phyloP scores from a whole-genome alignment of 2,113 vertebrate genomes.

The Cyanoliseus patagonus region DNA sequence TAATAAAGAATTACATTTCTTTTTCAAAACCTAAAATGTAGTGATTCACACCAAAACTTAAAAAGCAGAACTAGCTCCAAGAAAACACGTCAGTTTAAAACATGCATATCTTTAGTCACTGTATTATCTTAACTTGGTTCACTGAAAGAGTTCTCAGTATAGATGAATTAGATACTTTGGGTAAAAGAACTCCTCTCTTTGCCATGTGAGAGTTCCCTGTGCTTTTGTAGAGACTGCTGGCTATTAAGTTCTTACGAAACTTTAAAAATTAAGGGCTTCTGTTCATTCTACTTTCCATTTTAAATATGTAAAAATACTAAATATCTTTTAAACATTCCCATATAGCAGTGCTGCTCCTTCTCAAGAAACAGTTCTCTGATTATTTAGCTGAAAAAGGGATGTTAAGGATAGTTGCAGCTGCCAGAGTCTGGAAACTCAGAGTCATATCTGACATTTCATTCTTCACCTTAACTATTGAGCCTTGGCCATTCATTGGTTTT shows the following conservation, averaged over 20 bases:
- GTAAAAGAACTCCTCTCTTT: background rate
- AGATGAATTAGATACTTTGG: background rate
- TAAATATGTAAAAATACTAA: background rate
- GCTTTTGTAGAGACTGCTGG: background rate
- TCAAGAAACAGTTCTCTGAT: background rate
- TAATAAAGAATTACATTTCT: background rate
- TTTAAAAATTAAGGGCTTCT: background rate
- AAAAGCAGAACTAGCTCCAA: background rate
- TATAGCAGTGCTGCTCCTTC: background rate
- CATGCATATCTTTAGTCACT: background rate
- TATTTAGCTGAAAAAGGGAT: constrained; percentile 35
- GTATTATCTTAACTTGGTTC: background rate
- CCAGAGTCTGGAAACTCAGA: constrained; percentile 39
- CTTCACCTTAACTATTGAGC: constrained; percentile 61
- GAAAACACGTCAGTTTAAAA: background rate
- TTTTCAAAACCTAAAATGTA: background rate
- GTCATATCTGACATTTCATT: constrained; percentile 52
- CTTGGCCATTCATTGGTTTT: constrained; percentile 60
- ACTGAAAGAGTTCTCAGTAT: background rate
- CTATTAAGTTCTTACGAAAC: background rate
- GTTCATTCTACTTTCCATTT: background rate
- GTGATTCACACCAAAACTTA: background rate
- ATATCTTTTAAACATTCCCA: background rate
- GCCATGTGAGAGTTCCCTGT: background rate
- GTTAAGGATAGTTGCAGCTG: constrained; percentile 46